Evolutionary conservation across 92 coral and sea anemone genomes (phyloP), one percentile per base, ranked within the genome.

Genomic region (Palythoa caribaeorum): DNA sequence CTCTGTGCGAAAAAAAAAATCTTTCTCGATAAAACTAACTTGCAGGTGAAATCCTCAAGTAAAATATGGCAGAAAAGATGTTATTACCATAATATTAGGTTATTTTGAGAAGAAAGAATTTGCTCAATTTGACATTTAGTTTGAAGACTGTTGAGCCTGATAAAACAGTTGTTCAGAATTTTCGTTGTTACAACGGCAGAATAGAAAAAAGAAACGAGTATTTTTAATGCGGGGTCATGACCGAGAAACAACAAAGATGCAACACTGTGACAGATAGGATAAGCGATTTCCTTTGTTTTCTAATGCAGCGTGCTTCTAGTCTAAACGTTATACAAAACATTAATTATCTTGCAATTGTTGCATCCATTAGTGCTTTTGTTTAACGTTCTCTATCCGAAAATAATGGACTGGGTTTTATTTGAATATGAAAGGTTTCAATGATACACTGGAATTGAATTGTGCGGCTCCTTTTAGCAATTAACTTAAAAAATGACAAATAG

Each of bases 391-490:
- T 77, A 78, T 73, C 86, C 76, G 21, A 66, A 81, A 70, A 81
- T 81, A 68, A 81, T 81, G 86, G 50, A 48, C 40, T 20, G 65
- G 47, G 85, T 40, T 77, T n/a, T 79, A 92, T 92, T 92, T 89
- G 81, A 92, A 92, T 92, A 92, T 92, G 92, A 92, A 92, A 77
- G 90, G 89, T 81, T 70, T 81, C 48, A 66, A 66, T 48, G 86
- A 81, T 81, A 66, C 87, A 80, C 60, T 89, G 87, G 87, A 85
- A 44, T 71, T 38, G 70, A 78, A 92, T 88, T 89, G 78, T 89
- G 84, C 77, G 70, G 79, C 85, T 78, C 83, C 94, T 91, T 89
- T 92, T 92, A 87, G 90, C 94, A 92, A 92, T 89, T 92, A 84
- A 89, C 83, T 63, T 76, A 71, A 79, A 71, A 90, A 89, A 86